These are phyloP conservation scores for Coelinius sp. DNA, from an alignment of 2,888 invertebrate species.

Conservation along the genomic window DNA sequence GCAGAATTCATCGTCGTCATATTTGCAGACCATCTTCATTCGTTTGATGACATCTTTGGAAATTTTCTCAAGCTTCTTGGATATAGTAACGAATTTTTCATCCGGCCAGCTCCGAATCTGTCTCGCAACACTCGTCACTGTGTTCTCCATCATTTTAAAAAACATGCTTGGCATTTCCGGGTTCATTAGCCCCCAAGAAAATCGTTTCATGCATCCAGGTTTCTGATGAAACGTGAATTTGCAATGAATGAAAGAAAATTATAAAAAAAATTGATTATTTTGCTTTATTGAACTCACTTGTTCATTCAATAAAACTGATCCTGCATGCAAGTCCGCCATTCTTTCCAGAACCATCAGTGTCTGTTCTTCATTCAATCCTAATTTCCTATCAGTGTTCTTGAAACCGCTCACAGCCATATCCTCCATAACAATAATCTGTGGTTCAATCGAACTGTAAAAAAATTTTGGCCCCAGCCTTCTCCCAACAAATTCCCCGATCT, in stretches of 20 bases:
- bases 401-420: constrained; percentile 49
- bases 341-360: constrained; percentile 46
- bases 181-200: neutral
- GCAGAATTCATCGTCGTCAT: constrained; percentile 52
- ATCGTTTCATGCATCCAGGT: neutral
- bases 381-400: constrained; percentile 48
- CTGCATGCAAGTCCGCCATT: constrained; percentile 56
- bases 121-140: constrained; percentile 9
- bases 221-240: neutral
- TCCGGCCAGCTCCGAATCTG: constrained; percentile 45
- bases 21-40: constrained; percentile 26
- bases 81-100: constrained; percentile 24
- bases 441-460: constrained; percentile 31
- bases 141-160: constrained; percentile 19
- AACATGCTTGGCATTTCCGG: constrained; percentile 17
- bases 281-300: constrained; percentile 3
- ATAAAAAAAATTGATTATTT: neutral
- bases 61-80: constrained; percentile 39
- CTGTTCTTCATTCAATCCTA: constrained; percentile 51
- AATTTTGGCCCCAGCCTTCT: constrained; percentile 47
- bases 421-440: constrained; percentile 50
- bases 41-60: constrained; percentile 27
- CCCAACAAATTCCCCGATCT: constrained; percentile 41
- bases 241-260: neutral
- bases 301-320: constrained; percentile 48